Evolutionary conservation across 2,888 invertebrate genomes (phyloP), one percentile per base, ranked within the genome.

Genomic region (Sinelater perroti): DNA sequence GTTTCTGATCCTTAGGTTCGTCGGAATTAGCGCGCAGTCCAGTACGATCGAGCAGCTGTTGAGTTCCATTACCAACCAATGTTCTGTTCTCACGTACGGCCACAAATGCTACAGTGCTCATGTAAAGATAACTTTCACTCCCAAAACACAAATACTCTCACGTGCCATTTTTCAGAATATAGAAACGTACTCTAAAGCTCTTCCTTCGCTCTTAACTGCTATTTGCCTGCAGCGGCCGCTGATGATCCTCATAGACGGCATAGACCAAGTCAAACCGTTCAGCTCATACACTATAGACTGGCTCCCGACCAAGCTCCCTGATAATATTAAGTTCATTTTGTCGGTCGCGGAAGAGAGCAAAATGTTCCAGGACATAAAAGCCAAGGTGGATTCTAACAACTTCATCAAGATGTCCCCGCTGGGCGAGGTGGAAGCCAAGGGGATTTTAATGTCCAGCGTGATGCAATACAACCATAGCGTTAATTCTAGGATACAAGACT

Each of bases 241-340:
- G 56, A 82, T 92, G 46, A 81, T 94, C 61, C 82, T 91, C 44
- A 83, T 94, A 64, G 93, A 93, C 71, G 92, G 91, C 0, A 80
- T 93, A 33, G 89, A 90, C 72, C 85, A 87, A 72, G 81, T 86
- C 53, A 76, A 74, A 63, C 63, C 69, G 36, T 78, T 84, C 70
- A 86, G 87, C 47, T 80, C 86, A 57, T 80, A 83, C 11, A 84
- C 84, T 59, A 81, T 90, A 26, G 81, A 86, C 60, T 94, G 94
- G 94, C 80, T 94, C 64, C 92, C 93, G 3, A 80, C 82, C 47
- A 83, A 85, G 42, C 79, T 93, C 62, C 91, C 91, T 2, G 82
- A 85, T 50, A 85, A 89, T 72, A 87, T 90, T 45, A 91, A 91
- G 78, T 79, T 94, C 69, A 85, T 94, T 56, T 78, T 92, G 67